These are phyloP conservation scores for Pteropus rufus DNA, from an alignment of 2,797 vertebrate species.

Conservation along the genomic window DNA sequence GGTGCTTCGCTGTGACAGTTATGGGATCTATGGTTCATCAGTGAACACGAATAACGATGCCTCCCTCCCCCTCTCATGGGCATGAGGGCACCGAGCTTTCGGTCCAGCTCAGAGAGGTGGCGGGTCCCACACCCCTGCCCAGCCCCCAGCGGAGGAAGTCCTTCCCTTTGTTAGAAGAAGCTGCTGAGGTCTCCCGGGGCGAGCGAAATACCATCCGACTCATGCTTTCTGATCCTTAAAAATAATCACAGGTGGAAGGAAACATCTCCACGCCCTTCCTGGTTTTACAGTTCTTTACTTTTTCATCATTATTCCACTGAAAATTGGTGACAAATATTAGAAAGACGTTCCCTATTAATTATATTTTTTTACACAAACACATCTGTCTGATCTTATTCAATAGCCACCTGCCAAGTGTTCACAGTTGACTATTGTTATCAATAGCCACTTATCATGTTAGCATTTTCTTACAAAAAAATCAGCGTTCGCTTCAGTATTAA, in stretches of 20 bases:
- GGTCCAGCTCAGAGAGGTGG: neutral
- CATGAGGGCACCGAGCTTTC: neutral
- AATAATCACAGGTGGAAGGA: neutral
- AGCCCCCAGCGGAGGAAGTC: neutral
- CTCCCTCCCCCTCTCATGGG: neutral
- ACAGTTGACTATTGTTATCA: neutral
- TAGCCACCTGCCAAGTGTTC: neutral
- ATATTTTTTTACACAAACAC: neutral
- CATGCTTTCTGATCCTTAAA: neutral
- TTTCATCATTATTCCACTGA: neutral
- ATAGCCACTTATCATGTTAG: neutral
- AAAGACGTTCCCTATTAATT: neutral
- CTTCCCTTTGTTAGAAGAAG: neutral
- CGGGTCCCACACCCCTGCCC: accelerated
- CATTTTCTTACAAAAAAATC: neutral
- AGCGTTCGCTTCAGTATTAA: neutral
- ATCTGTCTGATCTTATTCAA: neutral
- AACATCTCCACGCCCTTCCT: neutral
- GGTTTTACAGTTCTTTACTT: neutral
- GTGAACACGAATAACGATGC: neutral
- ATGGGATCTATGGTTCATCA: neutral
- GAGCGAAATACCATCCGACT: neutral
- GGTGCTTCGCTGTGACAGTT: neutral
- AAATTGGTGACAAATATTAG: neutral
- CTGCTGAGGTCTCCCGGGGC: accelerated